Evolutionary conservation across 2,888 invertebrate genomes (phyloP).

Genomic region (Eurois occulta): DNA sequence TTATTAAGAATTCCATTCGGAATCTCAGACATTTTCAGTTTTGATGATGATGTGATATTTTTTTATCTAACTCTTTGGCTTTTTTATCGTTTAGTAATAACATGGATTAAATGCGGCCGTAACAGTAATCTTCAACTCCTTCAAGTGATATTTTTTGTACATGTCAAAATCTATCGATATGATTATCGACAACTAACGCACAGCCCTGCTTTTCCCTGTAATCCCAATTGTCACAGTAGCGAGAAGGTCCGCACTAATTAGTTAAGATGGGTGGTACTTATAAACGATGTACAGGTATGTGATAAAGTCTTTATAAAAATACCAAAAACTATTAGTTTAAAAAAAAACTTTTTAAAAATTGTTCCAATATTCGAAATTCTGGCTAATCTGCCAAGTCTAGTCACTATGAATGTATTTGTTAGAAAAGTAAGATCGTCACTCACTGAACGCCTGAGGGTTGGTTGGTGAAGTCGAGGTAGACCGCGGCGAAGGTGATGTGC

Average conservation of each 20-base stretch:
- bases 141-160: too few relatives aligned
- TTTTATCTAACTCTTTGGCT: too few relatives aligned
- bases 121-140: too few relatives aligned
- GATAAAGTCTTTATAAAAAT: constrained; percentile 16
- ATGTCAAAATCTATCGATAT: constrained; percentile 34
- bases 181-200: constrained; percentile 58
- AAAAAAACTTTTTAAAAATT: not conserved
- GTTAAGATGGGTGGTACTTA: constrained; percentile 58
- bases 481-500: not conserved
- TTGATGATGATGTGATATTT: too few relatives aligned
- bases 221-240: constrained; percentile 79
- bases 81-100: too few relatives aligned
- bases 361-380: not conserved
- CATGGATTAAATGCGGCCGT: too few relatives aligned
- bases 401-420: not conserved
- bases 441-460: not conserved
- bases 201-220: constrained; percentile 75
- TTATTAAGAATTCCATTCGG: too few relatives aligned
- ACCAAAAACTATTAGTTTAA: not conserved
- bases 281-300: constrained; percentile 47
- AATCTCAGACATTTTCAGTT: too few relatives aligned
- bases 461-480: not conserved
- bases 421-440: not conserved
- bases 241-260: constrained; percentile 75
- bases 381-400: not conserved